Percentiles rank a stretch among this genome's conserved stretches.
These are phyloP conservation scores for Pinctada fucata DNA, from an alignment of 2,888 invertebrate genomes.

Conservation along the genomic window DNA sequence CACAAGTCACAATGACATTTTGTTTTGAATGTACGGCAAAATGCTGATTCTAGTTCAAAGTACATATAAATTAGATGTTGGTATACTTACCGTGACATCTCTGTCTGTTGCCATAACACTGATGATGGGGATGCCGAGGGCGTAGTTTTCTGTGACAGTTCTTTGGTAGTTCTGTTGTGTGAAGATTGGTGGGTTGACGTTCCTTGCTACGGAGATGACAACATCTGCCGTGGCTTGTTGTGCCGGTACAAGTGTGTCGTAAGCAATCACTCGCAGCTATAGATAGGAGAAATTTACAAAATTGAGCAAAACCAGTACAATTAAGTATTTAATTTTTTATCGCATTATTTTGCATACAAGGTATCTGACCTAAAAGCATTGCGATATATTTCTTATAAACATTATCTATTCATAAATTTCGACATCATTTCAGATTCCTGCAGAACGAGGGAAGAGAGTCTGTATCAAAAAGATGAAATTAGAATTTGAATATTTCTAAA, in stretches of 20 bases:
- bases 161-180: conserved; percentile 35
- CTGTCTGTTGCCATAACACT: conserved; percentile 53
- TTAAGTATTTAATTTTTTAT: background rate
- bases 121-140: conserved; percentile 51
- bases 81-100: conserved; percentile 51
- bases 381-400: too few species aligned
- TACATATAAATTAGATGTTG: background rate
- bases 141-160: conserved; percentile 49
- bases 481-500: too few species aligned
- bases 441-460: too few species aligned
- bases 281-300: background rate
- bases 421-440: too few species aligned
- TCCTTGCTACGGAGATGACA: conserved; percentile 43
- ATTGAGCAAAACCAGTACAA: background rate
- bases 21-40: too few species aligned
- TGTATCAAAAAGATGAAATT: too few species aligned
- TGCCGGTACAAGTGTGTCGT: conserved; percentile 40
- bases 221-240: conserved; percentile 48
- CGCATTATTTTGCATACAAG: too few species aligned
- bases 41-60: background rate
- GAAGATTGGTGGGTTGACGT: conserved; percentile 47
- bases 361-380: too few species aligned
- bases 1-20: too few species aligned
- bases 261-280: conserved; percentile 47
- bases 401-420: too few species aligned